phyloP scores from a whole-genome alignment of 23 tunicate genomes.

The Diplosoma virens region DNA sequence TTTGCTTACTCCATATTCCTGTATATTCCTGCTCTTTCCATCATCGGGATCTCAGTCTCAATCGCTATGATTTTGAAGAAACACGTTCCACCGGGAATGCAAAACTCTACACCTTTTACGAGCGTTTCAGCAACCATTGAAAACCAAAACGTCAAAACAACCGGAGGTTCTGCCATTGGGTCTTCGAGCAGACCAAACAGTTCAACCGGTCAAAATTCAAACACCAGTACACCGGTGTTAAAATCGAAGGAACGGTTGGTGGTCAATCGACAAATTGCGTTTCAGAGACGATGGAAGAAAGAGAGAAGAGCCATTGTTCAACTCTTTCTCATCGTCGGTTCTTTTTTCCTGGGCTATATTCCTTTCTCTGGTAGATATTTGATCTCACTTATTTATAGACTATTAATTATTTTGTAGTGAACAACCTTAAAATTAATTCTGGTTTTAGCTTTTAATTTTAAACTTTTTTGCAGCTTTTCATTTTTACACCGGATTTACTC shows the following conservation, averaged over 20 bases:
- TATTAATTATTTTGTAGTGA: no score
- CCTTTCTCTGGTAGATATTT: slow-evolving; percentile 32
- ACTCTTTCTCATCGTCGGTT: slow-evolving; percentile 43
- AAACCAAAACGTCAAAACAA: not conserved
- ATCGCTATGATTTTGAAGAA: slow-evolving; percentile 13
- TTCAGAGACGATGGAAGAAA: slow-evolving; percentile 18
- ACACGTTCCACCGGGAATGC: not conserved
- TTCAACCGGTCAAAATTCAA: not conserved
- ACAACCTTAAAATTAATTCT: no score
- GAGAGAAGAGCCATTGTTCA: slow-evolving; percentile 27
- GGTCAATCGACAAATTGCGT: not conserved
- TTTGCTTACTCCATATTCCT: slow-evolving; percentile 29
- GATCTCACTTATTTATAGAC: no score
- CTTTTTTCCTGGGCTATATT: slow-evolving; percentile 38
- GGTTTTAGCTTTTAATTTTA: not conserved
- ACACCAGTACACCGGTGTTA: not conserved
- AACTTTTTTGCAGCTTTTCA: slow-evolving; percentile 46
- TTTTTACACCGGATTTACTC: slow-evolving; percentile 67
- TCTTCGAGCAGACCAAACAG: not conserved
- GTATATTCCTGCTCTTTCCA: slow-evolving; percentile 20
- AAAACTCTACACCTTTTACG: not conserved
- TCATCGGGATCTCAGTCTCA: slow-evolving; percentile 5
- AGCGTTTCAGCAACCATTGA: not conserved
- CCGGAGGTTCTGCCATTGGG: not conserved
- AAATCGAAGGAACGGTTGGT: not conserved